A percentile compares a stretch with the other conserved stretches of the same genome.
These are phyloP conservation scores for Enteromius thamalakanensis DNA, from an alignment of 2,797 vertebrate species.

Conservation along the genomic window DNA sequence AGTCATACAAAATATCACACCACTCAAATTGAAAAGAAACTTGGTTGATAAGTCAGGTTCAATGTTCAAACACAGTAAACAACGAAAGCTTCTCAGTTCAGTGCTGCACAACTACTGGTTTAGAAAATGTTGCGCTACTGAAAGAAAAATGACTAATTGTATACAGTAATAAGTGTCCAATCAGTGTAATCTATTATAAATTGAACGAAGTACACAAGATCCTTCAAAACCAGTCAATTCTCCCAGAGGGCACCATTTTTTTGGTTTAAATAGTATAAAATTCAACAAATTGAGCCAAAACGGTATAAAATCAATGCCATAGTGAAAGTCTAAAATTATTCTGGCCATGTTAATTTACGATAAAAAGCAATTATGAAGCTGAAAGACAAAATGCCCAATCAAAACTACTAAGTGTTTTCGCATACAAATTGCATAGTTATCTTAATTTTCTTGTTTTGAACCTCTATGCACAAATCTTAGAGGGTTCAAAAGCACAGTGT, in stretches of 20 bases:
- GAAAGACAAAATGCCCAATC: constrained; percentile 29
- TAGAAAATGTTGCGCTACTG: not conserved
- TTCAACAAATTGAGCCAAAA: not conserved
- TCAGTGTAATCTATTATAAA: not conserved
- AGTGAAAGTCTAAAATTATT: not conserved
- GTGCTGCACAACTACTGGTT: constrained; percentile 4
- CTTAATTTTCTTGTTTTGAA: not conserved
- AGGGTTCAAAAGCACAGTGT: not conserved
- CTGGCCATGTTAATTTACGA: constrained; percentile 5
- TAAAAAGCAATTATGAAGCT: constrained; percentile 9
- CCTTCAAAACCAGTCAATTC: constrained; percentile 8
- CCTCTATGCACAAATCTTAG: not conserved
- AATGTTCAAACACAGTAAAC: not conserved
- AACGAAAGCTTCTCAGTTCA: not conserved
- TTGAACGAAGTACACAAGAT: not conserved
- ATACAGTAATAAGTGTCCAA: not conserved
- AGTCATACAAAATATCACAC: constrained; percentile 11
- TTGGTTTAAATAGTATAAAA: constrained; percentile 38
- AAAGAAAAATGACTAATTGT: not conserved
- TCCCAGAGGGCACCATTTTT: not conserved
- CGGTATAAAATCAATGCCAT: not conserved
- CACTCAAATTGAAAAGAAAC: constrained; percentile 13
- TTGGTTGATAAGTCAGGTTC: constrained; percentile 7
- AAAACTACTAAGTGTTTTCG: not conserved
- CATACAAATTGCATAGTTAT: not conserved